These are phyloP conservation scores for Chunga burmeisteri DNA, from an alignment of 2,113 vertebrate genomes.

Conservation along the genomic window DNA sequence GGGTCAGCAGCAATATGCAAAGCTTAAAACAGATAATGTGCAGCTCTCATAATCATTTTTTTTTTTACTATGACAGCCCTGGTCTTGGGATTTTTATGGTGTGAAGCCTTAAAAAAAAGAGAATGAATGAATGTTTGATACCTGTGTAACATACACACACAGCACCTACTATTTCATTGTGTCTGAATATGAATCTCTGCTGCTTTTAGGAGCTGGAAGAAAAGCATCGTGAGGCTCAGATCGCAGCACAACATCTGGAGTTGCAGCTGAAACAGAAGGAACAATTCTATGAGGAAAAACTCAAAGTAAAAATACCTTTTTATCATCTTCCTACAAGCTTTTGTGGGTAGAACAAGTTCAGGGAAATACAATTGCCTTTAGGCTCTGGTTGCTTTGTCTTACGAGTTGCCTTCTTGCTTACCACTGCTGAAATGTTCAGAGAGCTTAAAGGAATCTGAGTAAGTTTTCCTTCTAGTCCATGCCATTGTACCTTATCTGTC, in stretches of 20 bases:
- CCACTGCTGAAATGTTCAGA: neutral
- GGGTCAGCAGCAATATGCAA: neutral
- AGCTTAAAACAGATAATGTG: neutral
- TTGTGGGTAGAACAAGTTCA: neutral
- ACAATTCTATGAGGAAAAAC: slow-evolving; percentile 94
- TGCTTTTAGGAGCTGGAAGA: slow-evolving; percentile 90
- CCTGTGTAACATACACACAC: neutral
- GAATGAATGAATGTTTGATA: neutral
- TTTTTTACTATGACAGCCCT: neutral
- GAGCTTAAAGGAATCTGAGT: neutral
- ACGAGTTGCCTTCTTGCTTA: neutral
- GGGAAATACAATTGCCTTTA: neutral
- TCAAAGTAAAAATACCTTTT: slow-evolving; percentile 84
- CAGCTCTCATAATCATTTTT: neutral
- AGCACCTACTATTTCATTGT: neutral
- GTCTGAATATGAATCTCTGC: slow-evolving; percentile 35
- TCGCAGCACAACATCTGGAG: slow-evolving; percentile 89
- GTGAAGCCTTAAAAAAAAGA: neutral
- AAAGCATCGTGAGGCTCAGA: slow-evolving; percentile 89
- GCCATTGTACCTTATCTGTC: neutral
- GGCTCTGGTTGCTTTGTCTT: neutral
- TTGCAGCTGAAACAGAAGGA: slow-evolving; percentile 95
- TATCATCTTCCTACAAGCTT: neutral
- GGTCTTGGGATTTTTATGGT: neutral
- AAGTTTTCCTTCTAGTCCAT: neutral